Evolutionary conservation across 1,140 invertebrate genomes (phyloP).

Genomic region (Calliopsis andreniformis): DNA sequence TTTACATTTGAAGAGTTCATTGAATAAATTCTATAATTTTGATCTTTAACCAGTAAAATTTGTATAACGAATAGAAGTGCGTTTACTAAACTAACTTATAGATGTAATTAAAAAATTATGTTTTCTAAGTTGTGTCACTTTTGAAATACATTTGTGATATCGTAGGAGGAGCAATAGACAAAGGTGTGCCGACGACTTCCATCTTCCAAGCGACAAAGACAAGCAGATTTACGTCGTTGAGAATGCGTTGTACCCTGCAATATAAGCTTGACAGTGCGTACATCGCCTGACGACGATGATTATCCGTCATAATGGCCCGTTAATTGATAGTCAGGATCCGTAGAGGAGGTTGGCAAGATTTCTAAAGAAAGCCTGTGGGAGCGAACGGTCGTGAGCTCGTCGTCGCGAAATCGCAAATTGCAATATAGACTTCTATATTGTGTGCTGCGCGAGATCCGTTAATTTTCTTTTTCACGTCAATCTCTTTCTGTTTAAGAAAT

Average conservation of each 20-base stretch:
- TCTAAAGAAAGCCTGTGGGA: conserved; percentile 71
- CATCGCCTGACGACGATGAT: conserved; percentile 61
- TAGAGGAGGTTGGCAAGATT: conserved; percentile 60
- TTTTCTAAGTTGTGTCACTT: no score
- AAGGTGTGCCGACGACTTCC: conserved; percentile 39
- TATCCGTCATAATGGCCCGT: conserved; percentile 66
- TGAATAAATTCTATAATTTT: no score
- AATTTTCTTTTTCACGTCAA: conserved; percentile 30
- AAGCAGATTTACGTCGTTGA: conserved; percentile 12
- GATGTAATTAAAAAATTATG: no score
- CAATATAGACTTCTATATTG: conserved; percentile 46
- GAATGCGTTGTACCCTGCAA: conserved; percentile 5
- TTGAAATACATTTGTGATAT: no score
- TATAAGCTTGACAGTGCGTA: conserved; percentile 22
- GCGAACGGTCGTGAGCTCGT: conserved; percentile 29
- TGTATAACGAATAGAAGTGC: no score
- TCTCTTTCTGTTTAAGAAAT: background rate
- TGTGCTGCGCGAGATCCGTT: conserved; percentile 29
- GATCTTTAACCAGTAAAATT: no score
- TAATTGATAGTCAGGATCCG: conserved; percentile 67
- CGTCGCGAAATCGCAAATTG: conserved; percentile 38
- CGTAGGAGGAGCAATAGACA: background rate
- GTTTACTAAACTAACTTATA: no score
- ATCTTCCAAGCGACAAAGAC: conserved; percentile 16
- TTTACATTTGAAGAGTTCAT: no score